Percentiles rank a stretch among this genome's conserved stretches.
These are phyloP conservation scores for Drosophila kepulauana DNA, from an alignment of 1,140 invertebrate species.

Conservation along the genomic window DNA sequence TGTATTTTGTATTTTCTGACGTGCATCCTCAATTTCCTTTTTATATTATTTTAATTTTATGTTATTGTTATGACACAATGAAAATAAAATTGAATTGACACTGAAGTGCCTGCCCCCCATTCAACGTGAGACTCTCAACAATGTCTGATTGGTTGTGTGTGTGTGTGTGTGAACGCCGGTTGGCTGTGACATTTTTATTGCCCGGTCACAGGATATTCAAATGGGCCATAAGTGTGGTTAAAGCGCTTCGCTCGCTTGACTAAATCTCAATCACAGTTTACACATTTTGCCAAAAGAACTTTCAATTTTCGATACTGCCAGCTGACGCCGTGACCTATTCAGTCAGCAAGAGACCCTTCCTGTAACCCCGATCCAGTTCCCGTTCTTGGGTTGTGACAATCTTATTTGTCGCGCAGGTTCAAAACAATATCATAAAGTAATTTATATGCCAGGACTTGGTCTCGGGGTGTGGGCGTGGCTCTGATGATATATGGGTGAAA, in stretches of 20 bases:
- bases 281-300: slow-evolving; percentile 51
- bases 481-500: slow-evolving; percentile 79
- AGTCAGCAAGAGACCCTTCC: neutral
- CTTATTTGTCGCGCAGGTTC: slow-evolving; percentile 82
- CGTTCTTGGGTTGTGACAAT: slow-evolving; percentile 62
- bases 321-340: slow-evolving; percentile 71
- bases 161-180: slow-evolving; percentile 48
- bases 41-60: slow-evolving; percentile 85
- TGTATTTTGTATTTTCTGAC: slow-evolving; percentile 1
- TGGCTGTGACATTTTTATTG: slow-evolving; percentile 83
- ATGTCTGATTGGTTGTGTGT: neutral
- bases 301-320: slow-evolving; percentile 81
- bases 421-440: slow-evolving; percentile 84
- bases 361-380: slow-evolving; percentile 8
- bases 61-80: slow-evolving; percentile 85
- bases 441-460: slow-evolving; percentile 70
- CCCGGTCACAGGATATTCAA: slow-evolving; percentile 82
- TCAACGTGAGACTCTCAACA: slow-evolving; percentile 41
- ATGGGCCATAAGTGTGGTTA: slow-evolving; percentile 82
- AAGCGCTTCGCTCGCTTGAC: slow-evolving; percentile 73
- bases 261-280: slow-evolving; percentile 64
- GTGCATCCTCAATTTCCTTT: slow-evolving; percentile 84
- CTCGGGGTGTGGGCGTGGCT: slow-evolving; percentile 39
- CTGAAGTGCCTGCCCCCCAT: slow-evolving; percentile 58
- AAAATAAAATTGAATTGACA: slow-evolving; percentile 85